A percentile compares a stretch with the other conserved stretches of the same genome.
phyloP scores from a whole-genome alignment of 2,888 invertebrate species.

The Hypercompe scribonia region DNA sequence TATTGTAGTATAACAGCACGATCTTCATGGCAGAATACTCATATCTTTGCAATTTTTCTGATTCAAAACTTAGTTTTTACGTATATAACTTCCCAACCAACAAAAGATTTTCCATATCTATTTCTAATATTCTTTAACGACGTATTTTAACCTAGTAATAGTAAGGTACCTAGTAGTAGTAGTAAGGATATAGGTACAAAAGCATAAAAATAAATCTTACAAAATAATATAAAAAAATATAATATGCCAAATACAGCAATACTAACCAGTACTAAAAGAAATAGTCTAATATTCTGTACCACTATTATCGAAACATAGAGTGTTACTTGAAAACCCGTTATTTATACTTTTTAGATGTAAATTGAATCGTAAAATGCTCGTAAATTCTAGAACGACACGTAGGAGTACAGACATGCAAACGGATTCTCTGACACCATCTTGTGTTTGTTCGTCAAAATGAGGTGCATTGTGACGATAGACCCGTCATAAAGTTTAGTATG shows the following conservation, averaged over 20 bases:
- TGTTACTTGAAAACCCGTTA: conserved; percentile 69
- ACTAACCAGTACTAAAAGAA: conserved; percentile 31
- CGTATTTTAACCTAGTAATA: background rate
- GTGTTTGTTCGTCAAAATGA: conserved; percentile 39
- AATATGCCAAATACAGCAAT: conserved; percentile 22
- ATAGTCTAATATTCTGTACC: conserved; percentile 56
- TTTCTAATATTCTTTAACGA: background rate
- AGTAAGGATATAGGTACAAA: conserved; percentile 7
- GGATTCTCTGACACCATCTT: conserved; percentile 40
- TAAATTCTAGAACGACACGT: conserved; percentile 66
- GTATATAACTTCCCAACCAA: background rate
- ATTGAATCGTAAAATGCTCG: conserved; percentile 73
- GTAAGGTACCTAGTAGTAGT: too few relatives aligned
- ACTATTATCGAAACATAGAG: conserved; percentile 62
- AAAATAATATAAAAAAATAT: conserved; percentile 28
- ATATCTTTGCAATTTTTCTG: background rate
- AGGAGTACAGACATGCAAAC: conserved; percentile 58
- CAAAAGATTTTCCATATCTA: background rate
- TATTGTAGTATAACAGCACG: background rate
- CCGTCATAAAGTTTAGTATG: conserved; percentile 24
- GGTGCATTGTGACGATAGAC: conserved; percentile 49
- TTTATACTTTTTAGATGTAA: conserved; percentile 73
- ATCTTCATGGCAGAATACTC: background rate
- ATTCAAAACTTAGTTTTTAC: background rate
- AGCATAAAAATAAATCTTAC: conserved; percentile 27